Conservation (phyloP, 2,113 vertebrate genomes). For the Onychorhynchus coronatus region DNA sequence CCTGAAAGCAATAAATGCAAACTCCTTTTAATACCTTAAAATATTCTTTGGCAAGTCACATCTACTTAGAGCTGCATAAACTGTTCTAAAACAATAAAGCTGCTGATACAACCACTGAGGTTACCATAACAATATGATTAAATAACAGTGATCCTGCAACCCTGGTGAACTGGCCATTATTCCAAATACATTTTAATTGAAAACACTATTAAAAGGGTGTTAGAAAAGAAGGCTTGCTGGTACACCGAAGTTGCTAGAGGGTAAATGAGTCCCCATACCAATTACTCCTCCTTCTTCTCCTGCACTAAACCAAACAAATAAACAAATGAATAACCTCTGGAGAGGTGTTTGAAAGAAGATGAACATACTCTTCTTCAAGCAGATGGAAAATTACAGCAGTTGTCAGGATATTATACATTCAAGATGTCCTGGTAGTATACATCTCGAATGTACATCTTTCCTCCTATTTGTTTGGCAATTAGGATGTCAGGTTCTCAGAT, state of each 20-base stretch:
- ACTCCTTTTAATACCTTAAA: constrained; percentile 25
- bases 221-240: not conserved
- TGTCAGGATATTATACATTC: not conserved
- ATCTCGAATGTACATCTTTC: not conserved
- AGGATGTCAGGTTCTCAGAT: not conserved
- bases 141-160: not conserved
- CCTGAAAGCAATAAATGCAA: not conserved
- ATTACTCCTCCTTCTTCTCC: not conserved
- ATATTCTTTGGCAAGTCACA: constrained; percentile 6
- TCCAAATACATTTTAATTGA: not conserved
- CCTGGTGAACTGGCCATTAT: not conserved
- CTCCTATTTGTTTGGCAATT: not conserved
- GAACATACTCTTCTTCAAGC: not conserved
- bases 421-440: not conserved
- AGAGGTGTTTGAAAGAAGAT: not conserved
- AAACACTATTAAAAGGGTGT: not conserved
- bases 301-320: not conserved
- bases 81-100: not conserved
- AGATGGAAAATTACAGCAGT: not conserved
- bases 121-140: constrained; percentile 8
- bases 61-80: not conserved
- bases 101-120: not conserved
- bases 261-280: not conserved
- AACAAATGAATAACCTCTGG: not conserved
- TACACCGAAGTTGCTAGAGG: not conserved